Percentiles rank a stretch among this genome's conserved stretches.
phyloP scores from a whole-genome alignment of 2,113 vertebrate genomes.

The Aythya baeri region DNA sequence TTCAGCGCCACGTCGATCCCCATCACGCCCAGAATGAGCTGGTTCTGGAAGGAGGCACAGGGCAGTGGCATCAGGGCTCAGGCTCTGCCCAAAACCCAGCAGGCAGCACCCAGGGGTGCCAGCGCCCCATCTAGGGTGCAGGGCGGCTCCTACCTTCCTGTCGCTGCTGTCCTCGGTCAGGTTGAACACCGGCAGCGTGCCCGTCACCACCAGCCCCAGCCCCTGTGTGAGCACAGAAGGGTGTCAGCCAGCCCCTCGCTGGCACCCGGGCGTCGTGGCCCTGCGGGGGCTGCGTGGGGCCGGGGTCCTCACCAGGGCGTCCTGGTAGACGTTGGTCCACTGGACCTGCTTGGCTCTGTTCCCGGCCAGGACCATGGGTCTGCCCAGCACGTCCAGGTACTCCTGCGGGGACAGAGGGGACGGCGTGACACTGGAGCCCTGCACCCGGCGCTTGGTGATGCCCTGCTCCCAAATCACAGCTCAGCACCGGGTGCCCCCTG shows the following conservation, averaged over 20 bases:
- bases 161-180: conserved; percentile 86
- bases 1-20: conserved; percentile 95
- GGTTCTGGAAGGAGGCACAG: conserved; percentile 83
- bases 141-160: conserved; percentile 79
- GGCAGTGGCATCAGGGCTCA: neutral
- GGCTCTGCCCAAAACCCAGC: neutral
- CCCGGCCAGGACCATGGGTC: conserved; percentile 96
- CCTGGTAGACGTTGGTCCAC: conserved; percentile 99
- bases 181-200: conserved; percentile 97
- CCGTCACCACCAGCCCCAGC: conserved; percentile 94
- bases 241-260: neutral
- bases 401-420: conserved; percentile 79
- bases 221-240: conserved; percentile 77
- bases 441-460: too few species aligned
- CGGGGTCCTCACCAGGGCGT: conserved; percentile 87
- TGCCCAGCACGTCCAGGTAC: conserved; percentile 95
- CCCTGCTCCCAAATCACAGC: too few species aligned
- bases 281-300: neutral
- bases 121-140: too few species aligned
- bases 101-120: neutral
- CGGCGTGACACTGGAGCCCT: neutral
- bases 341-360: conserved; percentile 93
- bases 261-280: neutral
- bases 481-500: too few species aligned
- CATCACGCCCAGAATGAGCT: conserved; percentile 98